Evolutionary conservation across 2,113 vertebrate species (phyloP), one percentile per base, ranked within the genome.

Genomic region (Lucifuga dentata): DNA sequence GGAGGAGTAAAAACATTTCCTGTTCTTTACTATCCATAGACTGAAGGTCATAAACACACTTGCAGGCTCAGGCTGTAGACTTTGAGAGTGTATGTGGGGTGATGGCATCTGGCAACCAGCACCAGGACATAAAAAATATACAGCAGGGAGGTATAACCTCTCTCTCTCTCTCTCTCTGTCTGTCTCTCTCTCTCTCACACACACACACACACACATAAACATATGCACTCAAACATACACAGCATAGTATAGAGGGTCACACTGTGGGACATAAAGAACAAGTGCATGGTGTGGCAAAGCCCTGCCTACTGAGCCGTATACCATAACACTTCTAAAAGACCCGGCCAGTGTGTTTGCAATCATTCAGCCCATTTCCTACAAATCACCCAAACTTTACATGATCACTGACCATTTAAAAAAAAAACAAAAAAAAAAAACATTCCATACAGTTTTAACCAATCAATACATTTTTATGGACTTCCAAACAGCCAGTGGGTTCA

Each of bases 1-100:
- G 56, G 51, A 78, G 51, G 72, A 71, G 53, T 76, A 56, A 72
- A 83, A 86, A 86, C 76, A 85, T 86, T 89, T 87, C 85, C 85
- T 87, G 83, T 67, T 84, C 81, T 87, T 89, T 87, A 86, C 85
- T 78, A 71, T 87, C 75, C 73, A 84, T 73, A 76, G 78, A 78
- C 65, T 71, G 83, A 73, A 70, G 81, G 76, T 77, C 78, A 86
- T 87, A 87, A 87, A 86, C 87, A 77, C 65, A 51, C 79, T 65
- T 68, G 68, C 39, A 71, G 76, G 60, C 68, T 81, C 33, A 3
- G 21, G 67, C 52, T 69, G 15, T 17, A 69, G 68, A 65, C 64
- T 48, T 48, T n/a, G 58, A 17, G 33, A 5, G 60, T 72, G 80
- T 81, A 72, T 81, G 56, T 12, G 64, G 57, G 60, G 73, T 55